phyloP scores from a whole-genome alignment of 2,113 vertebrate species.

The Sorex fumeus region DNA sequence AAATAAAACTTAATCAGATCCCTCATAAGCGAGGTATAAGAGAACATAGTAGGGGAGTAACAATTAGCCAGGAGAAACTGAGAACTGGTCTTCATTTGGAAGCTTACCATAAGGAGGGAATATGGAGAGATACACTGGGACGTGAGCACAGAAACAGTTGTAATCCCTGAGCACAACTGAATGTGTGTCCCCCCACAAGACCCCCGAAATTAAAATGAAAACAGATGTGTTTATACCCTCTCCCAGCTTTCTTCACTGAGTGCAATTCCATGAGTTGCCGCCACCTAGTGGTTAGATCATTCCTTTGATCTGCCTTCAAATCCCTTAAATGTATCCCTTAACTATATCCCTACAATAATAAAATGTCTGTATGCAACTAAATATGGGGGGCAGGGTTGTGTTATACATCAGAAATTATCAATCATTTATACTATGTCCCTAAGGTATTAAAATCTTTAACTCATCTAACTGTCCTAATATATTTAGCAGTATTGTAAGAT shows the following conservation, averaged over 20 bases:
- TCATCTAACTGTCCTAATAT: neutral
- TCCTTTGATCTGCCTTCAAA: neutral
- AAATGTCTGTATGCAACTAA: neutral
- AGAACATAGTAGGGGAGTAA: too few relatives aligned
- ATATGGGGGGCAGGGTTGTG: neutral
- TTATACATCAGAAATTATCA: neutral
- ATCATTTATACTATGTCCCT: conserved; percentile 27
- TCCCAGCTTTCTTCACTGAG: neutral
- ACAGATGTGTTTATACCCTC: neutral
- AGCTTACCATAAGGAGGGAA: too few relatives aligned
- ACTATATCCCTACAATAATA: neutral
- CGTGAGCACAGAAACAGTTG: too few relatives aligned
- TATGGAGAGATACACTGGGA: too few relatives aligned
- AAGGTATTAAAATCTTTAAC: conserved; percentile 18
- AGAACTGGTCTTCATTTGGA: too few relatives aligned
- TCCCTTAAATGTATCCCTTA: neutral
- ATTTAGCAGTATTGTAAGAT: neutral
- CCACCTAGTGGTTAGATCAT: neutral
- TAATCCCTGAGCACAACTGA: too few relatives aligned
- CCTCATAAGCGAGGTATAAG: too few relatives aligned
- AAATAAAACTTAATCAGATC: too few relatives aligned
- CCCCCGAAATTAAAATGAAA: too few relatives aligned
- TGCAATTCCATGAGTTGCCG: neutral
- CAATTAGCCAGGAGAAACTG: too few relatives aligned
- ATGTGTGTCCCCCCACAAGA: too few relatives aligned